These are phyloP conservation scores for Trachelus troglodyta DNA, from an alignment of 2,888 invertebrate genomes.

Conservation along the genomic window DNA sequence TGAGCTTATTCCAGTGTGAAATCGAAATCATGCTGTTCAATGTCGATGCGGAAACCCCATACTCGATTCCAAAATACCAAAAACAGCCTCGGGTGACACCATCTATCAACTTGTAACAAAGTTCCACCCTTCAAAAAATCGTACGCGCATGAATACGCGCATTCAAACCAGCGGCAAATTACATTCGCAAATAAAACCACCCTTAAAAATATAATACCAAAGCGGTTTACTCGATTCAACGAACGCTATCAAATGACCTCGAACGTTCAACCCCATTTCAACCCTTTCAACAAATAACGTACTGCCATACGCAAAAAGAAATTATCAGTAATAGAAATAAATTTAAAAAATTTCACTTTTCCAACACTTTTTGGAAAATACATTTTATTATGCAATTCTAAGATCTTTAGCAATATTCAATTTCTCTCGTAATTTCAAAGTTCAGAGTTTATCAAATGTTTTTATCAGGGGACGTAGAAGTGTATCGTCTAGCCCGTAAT, in stretches of 20 bases:
- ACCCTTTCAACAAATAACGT: not conserved
- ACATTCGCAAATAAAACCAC: not conserved
- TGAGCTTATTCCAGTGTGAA: slow-evolving; percentile 28
- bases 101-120: slow-evolving; percentile 54
- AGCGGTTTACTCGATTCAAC: not conserved
- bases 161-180: not conserved
- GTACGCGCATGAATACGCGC: not conserved
- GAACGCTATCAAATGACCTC: not conserved
- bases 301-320: not conserved
- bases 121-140: slow-evolving; percentile 23
- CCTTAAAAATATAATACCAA: not conserved
- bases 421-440: not conserved
- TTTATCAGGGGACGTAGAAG: not conserved
- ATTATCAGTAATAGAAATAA: not conserved
- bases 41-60: slow-evolving; percentile 4
- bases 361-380: too few relatives aligned
- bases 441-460: not conserved
- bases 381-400: not conserved
- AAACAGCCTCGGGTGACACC: slow-evolving; percentile 30
- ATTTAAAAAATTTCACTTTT: not conserved
- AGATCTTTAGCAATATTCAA: not conserved
- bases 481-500: not conserved
- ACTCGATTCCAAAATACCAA: slow-evolving; percentile 9
- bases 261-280: not conserved
- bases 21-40: slow-evolving; percentile 37